These are phyloP conservation scores for Butorides virescens DNA, from an alignment of 2,113 vertebrate genomes.

Conservation along the genomic window DNA sequence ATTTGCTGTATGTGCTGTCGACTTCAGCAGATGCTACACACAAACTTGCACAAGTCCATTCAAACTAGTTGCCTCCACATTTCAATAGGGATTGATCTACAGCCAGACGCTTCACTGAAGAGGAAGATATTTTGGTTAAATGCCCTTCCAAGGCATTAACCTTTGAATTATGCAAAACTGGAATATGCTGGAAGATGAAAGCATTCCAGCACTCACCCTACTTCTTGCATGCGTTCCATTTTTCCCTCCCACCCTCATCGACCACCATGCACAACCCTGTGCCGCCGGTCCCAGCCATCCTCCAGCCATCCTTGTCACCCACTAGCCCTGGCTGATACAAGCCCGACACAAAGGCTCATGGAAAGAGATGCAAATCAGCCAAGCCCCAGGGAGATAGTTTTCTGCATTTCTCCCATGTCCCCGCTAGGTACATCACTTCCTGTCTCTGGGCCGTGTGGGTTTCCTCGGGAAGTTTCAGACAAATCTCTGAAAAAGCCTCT, in stretches of 20 bases:
- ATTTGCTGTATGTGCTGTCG: background rate
- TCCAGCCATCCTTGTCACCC: background rate
- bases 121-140: background rate
- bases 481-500: background rate
- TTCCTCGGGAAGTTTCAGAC: background rate
- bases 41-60: background rate
- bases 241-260: background rate
- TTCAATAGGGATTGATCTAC: background rate
- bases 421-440: background rate
- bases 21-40: background rate
- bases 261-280: background rate
- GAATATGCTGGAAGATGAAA: background rate
- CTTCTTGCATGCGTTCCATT: background rate
- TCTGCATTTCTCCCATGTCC: background rate
- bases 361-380: background rate
- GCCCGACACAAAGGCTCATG: background rate
- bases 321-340: background rate
- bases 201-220: background rate
- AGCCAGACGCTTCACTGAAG: background rate
- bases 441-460: rapidly evolving
- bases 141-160: background rate
- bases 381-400: background rate
- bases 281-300: background rate
- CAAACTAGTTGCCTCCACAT: background rate
- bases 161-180: background rate